Percentiles rank a stretch among this genome's conserved stretches.
phyloP scores from a whole-genome alignment of 1,140 invertebrate species.

The Rhyzopertha dominica region DNA sequence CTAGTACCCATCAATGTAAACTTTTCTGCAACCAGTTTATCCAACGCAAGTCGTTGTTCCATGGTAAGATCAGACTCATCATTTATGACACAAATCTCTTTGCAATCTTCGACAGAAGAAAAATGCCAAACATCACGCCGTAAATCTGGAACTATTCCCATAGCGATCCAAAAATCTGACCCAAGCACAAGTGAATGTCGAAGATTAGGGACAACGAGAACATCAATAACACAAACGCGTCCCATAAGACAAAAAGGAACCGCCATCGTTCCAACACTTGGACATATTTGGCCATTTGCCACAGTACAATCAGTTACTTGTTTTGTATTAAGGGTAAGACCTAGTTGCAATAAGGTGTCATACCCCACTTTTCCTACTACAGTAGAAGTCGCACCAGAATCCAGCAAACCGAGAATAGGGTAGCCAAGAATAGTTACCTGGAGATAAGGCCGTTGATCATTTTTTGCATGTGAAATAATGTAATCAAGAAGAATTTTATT shows the following conservation, averaged over 20 bases:
- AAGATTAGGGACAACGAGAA: conserved; percentile 19
- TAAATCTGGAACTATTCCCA: conserved; percentile 24
- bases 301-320: no score
- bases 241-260: conserved; percentile 14
- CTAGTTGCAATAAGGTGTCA: no score
- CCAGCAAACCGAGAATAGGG: conserved; percentile 7
- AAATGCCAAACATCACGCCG: conserved; percentile 19
- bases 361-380: not conserved
- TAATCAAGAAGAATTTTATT: conserved; percentile 14
- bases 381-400: conserved; percentile 7
- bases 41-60: not conserved
- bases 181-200: conserved; percentile 18
- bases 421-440: conserved; percentile 13
- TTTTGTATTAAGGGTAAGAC: no score
- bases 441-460: conserved; percentile 12
- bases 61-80: not conserved
- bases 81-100: conserved; percentile 16
- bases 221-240: conserved; percentile 9
- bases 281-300: conserved; percentile 20
- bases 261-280: conserved; percentile 10
- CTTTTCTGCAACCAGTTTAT: not conserved
- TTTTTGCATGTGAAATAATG: conserved; percentile 3
- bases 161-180: conserved; percentile 23
- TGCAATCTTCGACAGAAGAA: conserved; percentile 16
- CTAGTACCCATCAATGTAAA: conserved; percentile 8